Evolutionary conservation across 2,113 vertebrate species (phyloP), one percentile per base, ranked within the genome.

Genomic region (Odontesthes bonariensis): DNA sequence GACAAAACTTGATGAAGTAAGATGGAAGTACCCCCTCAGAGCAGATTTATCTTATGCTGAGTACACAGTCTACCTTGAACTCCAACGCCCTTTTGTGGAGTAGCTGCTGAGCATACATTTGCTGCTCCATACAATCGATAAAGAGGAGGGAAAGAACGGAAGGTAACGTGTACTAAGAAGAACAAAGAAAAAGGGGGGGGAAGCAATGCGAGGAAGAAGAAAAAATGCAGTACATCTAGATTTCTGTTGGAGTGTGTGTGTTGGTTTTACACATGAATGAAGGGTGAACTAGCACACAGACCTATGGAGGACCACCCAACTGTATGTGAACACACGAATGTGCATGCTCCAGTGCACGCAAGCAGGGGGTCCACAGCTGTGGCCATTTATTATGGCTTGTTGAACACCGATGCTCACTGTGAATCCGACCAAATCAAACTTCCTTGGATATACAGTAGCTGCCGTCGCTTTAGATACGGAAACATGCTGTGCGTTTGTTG

Each of bases 341-440:
- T n/a, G 5, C 69, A 32, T 56, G n/a, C 46, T 22, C 2, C 0
- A 19, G 40, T 20, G 27, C 44, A 60, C 13, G 0, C 19, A 12
- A 35, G 49, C 32, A 11, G 3, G n/a, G 16, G 47, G 27, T 72
- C 58, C 69, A 78, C 77, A 87, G 82, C 82, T 82, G 80, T 59
- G 79, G 40, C 65, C 22, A 44, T 81, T 82, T 74, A 77, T 82
- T 75, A 55, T 57, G 64, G 63, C 73, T 75, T 82, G 61, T 54
- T 79, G 77, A 83, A 71, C 77, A 77, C 52, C 6, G 54, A 31
- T 53, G 62, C 71, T 83, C 55, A 13, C 69, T 61, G 77, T 68
- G 53, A 75, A 59, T 76, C 54, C n/a, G 8, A 65, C 69, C 66
- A 60, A 17, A 67, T 69, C 71, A 44, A 63, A 69, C 74, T 60